Percentiles rank a stretch among this genome's conserved stretches.
These are phyloP conservation scores for Sebastes schlegelii DNA, from an alignment of 2,113 vertebrate species.

Conservation along the genomic window DNA sequence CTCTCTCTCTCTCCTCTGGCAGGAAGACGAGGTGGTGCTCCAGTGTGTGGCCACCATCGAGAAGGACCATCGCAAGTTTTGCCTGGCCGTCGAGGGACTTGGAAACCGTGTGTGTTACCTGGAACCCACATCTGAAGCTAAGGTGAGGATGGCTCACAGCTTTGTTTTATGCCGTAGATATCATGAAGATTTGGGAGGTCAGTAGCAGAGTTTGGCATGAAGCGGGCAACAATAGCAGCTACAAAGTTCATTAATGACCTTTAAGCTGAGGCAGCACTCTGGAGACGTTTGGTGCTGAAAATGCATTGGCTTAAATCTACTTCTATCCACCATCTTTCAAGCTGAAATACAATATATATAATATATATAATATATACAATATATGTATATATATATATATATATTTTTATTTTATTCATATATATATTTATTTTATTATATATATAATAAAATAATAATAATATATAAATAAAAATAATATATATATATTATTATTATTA, in stretches of 20 bases:
- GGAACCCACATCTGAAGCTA: constrained; percentile 97
- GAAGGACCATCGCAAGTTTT: constrained; percentile 98
- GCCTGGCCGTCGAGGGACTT: constrained; percentile 94
- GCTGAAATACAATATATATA: too few species aligned
- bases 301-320: not conserved
- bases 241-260: not conserved
- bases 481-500: too few species aligned
- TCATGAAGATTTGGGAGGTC: not conserved
- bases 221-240: not conserved
- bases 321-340: too few species aligned
- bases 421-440: too few species aligned
- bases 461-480: too few species aligned
- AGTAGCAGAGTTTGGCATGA: not conserved
- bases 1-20: constrained; percentile 56
- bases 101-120: constrained; percentile 96
- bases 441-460: too few species aligned
- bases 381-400: too few species aligned
- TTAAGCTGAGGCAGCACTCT: not conserved
- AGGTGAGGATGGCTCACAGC: constrained; percentile 84
- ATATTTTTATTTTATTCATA: too few species aligned
- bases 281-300: not conserved
- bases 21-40: constrained; percentile 99
- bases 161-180: not conserved
- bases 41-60: constrained; percentile 92
- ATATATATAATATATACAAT: too few species aligned